Conservation (phyloP, 2,113 vertebrate species). For the Hemibagrus wyckioides region DNA sequence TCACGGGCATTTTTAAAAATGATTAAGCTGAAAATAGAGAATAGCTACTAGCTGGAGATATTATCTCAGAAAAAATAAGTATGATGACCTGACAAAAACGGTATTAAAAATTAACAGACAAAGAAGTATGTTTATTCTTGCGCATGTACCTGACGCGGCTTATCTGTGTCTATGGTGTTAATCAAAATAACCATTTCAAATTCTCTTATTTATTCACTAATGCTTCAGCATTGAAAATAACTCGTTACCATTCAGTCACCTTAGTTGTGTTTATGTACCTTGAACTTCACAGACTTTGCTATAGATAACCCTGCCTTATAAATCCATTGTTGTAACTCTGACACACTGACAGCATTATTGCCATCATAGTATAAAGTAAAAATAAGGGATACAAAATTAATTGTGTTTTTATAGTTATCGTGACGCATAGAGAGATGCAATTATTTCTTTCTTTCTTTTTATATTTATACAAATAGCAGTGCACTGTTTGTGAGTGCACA, state of each 20-base stretch:
- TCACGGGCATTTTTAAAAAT: not conserved
- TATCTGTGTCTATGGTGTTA: not conserved
- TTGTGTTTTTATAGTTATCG: not conserved
- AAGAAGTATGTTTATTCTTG: not conserved
- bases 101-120: not conserved
- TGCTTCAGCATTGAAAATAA: not conserved
- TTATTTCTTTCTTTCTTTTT: not conserved
- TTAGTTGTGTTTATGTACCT: not conserved
- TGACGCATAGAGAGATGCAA: not conserved
- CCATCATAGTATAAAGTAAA: slow-evolving; percentile 9
- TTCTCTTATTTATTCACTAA: not conserved
- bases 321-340: slow-evolving; percentile 29
- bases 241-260: not conserved
- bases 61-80: not conserved
- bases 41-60: not conserved
- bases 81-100: not conserved
- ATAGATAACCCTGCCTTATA: not conserved
- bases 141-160: not conserved
- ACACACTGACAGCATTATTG: slow-evolving; percentile 15
- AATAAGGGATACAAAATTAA: not conserved
- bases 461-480: not conserved
- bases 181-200: not conserved
- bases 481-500: not conserved
- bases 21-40: not conserved
- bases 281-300: not conserved